Evolutionary conservation across 30 jellyfish, hydroid and myxozoan genomes (phyloP), one percentile per base, ranked within the genome.

Genomic region (Hydractinia symbiolongicarpus): DNA sequence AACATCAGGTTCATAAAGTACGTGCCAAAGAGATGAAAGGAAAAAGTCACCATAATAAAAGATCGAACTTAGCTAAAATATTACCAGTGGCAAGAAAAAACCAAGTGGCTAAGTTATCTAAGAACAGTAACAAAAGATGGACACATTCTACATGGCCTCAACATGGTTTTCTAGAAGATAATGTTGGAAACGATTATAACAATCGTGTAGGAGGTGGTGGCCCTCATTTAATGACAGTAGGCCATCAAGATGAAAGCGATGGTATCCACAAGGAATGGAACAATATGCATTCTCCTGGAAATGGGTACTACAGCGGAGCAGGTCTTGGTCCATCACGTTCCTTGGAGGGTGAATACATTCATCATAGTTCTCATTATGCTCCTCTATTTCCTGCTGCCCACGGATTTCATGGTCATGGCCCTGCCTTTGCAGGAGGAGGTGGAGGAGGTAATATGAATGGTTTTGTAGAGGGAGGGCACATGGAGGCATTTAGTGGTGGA

Each of bases 321-420:
- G 97, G 97, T 4, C 95, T 83, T 66, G 97, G 97, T 0, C 97
- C 97, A 8, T 67, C 90, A 57, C 88, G 83, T 11, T 84, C 97
- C 5, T 84, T 68, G 82, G 88, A 83, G 10, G 97, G 97, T 9
- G 97, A 90, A 66, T 90, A 90, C 79, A 78, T 90, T 44, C 90
- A 88, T 10, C 96, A 90, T 73, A 88, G 87, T 40, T 86, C 88
- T 4, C 95, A 85, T 5, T 95, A 83, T 60, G 83, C 81, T 77
- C 84, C 74, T n/a, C 6, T 51, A n/a, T 64, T 64, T 51, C 74
- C 19, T 13, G 74, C 52, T n/a, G 74, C 52, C 0, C 52, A 51
- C 69, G 69, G 69, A 13, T 13, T 11, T 64, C 52, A 51, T 6
- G 74, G 74, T 7, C 19, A n/a, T 13, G 17, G 74, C 40, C 74